Evolutionary conservation across 2,888 invertebrate genomes (phyloP), one percentile per base, ranked within the genome.

Genomic region (Stenurella melanura): DNA sequence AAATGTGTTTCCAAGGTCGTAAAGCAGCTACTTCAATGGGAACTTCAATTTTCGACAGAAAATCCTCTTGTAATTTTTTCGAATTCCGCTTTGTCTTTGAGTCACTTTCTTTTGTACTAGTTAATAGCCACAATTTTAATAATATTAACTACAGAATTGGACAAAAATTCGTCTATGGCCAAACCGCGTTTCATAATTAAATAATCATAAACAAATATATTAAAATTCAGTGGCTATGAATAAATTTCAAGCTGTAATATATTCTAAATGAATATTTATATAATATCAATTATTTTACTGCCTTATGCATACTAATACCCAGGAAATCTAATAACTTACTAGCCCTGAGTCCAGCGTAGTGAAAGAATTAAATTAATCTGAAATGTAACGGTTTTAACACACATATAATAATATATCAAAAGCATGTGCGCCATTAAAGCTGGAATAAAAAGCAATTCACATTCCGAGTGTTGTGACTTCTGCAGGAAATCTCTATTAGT

Each of bases 401-500:
- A 15, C 60, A 61, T 21, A 30, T 42, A 38, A 38, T 42, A 21
- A 54, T 67, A 54, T n/a, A 54, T 67, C 54, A 26, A 21, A 67
- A 7, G 15, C 61, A 34, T 42, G 61, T 57, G 42, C 34, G 21
- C 61, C 60, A 60, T 38, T 60, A 71, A 71, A 60, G 18, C 15
- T 19, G 42, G 15, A 58, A 61, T 50, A 63, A 61, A 26, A 61
- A 56, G 42, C 64, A 34, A 64, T 64, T 54, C 64, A 50, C 10
- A 38, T 72, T 26, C 56, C 34, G 21, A 67, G n/a, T 34, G 34
- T 57, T 69, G 57, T 56, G 34, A 63, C 72, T 64, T 68, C 66
- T 64, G 60, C 80, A 77, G 77, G 79, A 79, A 80, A 78, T 74
- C 75, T 70, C 77, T 78, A 79, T 78, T 77, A 80, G 75, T 58